Evolutionary conservation across 1,140 invertebrate species (phyloP).

Genomic region (Aethina tumida): DNA sequence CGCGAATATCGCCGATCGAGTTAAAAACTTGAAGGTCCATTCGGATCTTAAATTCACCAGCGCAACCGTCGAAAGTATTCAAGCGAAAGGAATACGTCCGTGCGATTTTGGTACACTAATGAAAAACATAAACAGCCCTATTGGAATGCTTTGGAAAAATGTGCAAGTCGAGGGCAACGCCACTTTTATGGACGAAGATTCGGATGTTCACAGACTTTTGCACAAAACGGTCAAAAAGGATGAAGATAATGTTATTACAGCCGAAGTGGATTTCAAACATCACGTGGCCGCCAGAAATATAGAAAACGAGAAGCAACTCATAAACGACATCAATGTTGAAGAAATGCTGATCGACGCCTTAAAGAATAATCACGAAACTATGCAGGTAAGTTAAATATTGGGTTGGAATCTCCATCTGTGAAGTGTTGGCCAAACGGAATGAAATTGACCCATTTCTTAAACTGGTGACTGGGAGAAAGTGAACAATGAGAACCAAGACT

Average conservation of each 20-base stretch:
- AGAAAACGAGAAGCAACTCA: too few species aligned
- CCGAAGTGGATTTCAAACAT: slow-evolving; percentile 16
- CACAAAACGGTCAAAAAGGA: slow-evolving; percentile 20
- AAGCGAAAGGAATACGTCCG: slow-evolving; percentile 10
- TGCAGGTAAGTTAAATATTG: too few species aligned
- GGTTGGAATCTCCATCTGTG: too few species aligned
- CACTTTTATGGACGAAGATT: slow-evolving; percentile 17
- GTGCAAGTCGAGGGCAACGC: slow-evolving; percentile 19
- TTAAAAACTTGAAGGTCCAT: slow-evolving; percentile 16
- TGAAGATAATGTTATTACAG: slow-evolving; percentile 15
- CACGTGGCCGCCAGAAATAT: too few species aligned
- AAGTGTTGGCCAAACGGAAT: too few species aligned
- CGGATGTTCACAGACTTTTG: slow-evolving; percentile 17
- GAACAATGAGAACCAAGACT: too few species aligned
- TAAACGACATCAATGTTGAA: too few species aligned
- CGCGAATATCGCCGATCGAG: slow-evolving; percentile 18
- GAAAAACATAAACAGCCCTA: slow-evolving; percentile 18
- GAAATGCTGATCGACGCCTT: too few species aligned
- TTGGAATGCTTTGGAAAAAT: slow-evolving; percentile 14
- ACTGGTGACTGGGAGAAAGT: too few species aligned
- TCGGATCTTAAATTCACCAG: slow-evolving; percentile 15
- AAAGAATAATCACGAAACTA: too few species aligned
- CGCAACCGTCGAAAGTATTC: slow-evolving; percentile 13
- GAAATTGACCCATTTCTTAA: too few species aligned
- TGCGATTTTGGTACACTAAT: slow-evolving; percentile 21